Percentiles rank a stretch among this genome's conserved stretches.
These are phyloP conservation scores for Leguminivora glycinivorella DNA, from an alignment of 1,140 invertebrate species.

Conservation along the genomic window DNA sequence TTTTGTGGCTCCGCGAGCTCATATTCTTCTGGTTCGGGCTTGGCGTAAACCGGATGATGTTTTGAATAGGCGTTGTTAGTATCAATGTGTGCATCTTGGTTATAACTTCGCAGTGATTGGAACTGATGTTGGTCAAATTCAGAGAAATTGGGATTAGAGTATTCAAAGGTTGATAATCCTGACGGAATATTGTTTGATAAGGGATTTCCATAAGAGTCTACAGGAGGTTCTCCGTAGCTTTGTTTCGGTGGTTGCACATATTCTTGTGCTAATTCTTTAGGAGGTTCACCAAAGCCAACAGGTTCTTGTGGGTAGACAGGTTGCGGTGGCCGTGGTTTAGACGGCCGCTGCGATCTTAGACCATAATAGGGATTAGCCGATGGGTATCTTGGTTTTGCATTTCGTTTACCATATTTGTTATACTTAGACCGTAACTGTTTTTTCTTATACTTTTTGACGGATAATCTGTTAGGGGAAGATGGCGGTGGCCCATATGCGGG, in stretches of 20 bases:
- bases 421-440: constrained; percentile 45
- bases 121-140: constrained; percentile 40
- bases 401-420: constrained; percentile 41
- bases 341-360: constrained; percentile 17
- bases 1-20: constrained; percentile 30
- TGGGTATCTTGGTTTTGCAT: constrained; percentile 48
- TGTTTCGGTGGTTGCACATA: constrained; percentile 37
- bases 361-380: constrained; percentile 38
- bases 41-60: constrained; percentile 40
- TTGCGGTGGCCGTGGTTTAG: constrained; percentile 41
- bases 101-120: constrained; percentile 41
- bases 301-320: constrained; percentile 44
- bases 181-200: constrained; percentile 38
- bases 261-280: constrained; percentile 38
- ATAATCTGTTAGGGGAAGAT: constrained; percentile 37
- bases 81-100: constrained; percentile 40
- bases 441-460: constrained; percentile 42
- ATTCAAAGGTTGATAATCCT: constrained; percentile 33
- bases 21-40: constrained; percentile 38
- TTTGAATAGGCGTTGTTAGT: constrained; percentile 45
- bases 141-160: constrained; percentile 28
- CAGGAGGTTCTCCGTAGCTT: constrained; percentile 51
- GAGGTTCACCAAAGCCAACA: constrained; percentile 60
- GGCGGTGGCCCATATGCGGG: constrained; percentile 46
- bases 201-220: constrained; percentile 51